Evolutionary conservation across 2,888 invertebrate species (phyloP), one percentile per base, ranked within the genome.

Genomic region (Archips crataeganus): DNA sequence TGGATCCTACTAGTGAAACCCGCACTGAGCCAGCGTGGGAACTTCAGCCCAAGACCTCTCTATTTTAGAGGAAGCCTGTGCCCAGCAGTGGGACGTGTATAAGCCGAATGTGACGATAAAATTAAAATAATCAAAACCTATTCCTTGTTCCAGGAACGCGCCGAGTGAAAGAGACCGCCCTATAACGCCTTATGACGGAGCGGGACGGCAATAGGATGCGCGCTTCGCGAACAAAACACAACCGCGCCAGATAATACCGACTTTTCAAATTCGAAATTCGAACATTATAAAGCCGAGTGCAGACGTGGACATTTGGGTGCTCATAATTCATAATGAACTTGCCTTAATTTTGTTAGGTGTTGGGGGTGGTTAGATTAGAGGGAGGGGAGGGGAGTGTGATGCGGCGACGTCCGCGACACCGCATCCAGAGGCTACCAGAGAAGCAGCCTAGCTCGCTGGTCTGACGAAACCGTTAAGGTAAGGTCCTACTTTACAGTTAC

Each of bases 401-500:
- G 93, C 90, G 88, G 88, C 90, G 89, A 80, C 85, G 86, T 86
- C 86, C 83, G 79, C 84, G 88, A 78, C 82, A 85, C 82, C 82
- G 84, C 81, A 80, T 81, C 80, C 79, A 82, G 76, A 79, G 83
- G 85, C 82, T 81, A 78, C 78, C 75, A 70, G 83, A 79, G 77
- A 83, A 84, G 82, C 84, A 82, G 84, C 81, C 83, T 79, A 32
- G 79, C 77, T 78, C 81, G 85, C 82, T 88, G 85, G 93, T 94
- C 92, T 94, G 94, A 94, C 94, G 91, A 93, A 90, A 85, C 89
- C 86, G 85, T 85, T 87, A 86, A 92, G 94, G 94, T 94, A 86
- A 89, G 10, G n/a, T 10, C 10, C 6, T 57, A 11, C 10, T 3
- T 23, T 32, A 23, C 9, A 0, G 9, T 45, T 23, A 23, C 1